Percentiles rank a stretch among this genome's conserved stretches.
These are phyloP conservation scores for Metalampra italica DNA, from an alignment of 2,888 invertebrate genomes.

Conservation along the genomic window DNA sequence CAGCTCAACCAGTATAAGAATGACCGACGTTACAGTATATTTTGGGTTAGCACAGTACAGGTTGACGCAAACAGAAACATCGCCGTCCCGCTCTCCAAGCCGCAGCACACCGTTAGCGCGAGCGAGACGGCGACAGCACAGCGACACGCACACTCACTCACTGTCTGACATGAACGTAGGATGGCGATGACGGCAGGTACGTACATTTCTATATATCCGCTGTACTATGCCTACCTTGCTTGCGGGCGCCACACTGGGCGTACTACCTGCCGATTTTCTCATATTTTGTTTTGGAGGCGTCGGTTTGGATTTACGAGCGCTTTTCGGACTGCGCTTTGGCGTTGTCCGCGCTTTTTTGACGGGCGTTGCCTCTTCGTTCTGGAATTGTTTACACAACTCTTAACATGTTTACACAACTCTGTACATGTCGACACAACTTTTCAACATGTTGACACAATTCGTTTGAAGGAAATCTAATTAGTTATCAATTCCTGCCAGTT, in stretches of 20 bases:
- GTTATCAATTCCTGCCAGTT: too few relatives aligned
- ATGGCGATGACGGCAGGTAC: conserved; percentile 71
- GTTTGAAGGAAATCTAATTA: too few relatives aligned
- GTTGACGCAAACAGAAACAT: conserved; percentile 14
- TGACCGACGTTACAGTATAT: too few relatives aligned
- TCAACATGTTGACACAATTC: too few relatives aligned
- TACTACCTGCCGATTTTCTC: conserved; percentile 64
- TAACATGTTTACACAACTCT: too few relatives aligned
- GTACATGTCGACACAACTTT: too few relatives aligned
- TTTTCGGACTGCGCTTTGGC: conserved; percentile 63
- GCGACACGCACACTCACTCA: conserved; percentile 28
- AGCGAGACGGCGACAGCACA: conserved; percentile 16
- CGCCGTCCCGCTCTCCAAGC: conserved; percentile 31
- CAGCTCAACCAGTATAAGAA: too few relatives aligned
- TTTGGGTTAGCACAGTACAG: neutral
- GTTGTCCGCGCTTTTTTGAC: conserved; percentile 56
- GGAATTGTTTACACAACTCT: conserved; percentile 17
- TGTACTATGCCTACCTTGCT: conserved; percentile 80
- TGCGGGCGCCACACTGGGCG: conserved; percentile 62
- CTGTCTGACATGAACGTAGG: conserved; percentile 56
- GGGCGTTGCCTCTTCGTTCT: conserved; percentile 54
- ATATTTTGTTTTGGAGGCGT: conserved; percentile 43
- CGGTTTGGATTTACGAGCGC: conserved; percentile 45
- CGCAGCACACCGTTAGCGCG: conserved; percentile 13
- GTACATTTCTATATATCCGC: conserved; percentile 80